Conservation (phyloP, 2,888 invertebrate genomes). For the Chaetogeoica ovagalla region DNA sequence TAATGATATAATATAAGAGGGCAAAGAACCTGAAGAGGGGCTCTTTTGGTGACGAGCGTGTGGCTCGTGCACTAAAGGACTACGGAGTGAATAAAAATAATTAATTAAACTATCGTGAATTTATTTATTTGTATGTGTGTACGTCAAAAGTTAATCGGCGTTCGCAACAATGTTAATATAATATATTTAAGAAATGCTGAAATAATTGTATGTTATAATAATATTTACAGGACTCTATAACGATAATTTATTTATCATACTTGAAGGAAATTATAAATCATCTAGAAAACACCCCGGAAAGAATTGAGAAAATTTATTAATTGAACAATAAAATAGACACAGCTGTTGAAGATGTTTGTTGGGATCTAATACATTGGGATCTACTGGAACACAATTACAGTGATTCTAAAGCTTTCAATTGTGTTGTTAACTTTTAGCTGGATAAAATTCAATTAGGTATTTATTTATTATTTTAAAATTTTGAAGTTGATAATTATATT, state of each 20-base stretch:
- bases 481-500: background rate
- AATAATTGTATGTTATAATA: no score
- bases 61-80: no score
- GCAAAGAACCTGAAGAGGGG: no score
- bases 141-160: no score
- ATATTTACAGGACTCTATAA: background rate
- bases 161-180: no score
- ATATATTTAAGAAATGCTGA: no score
- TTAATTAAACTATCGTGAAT: no score
- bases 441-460: slow-evolving; percentile 2
- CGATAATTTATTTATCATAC: background rate
- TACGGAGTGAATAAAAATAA: no score
- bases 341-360: background rate
- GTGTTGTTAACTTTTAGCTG: slow-evolving; percentile 5
- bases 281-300: background rate
- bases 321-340: background rate
- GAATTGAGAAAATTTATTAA: background rate
- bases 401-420: background rate
- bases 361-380: slow-evolving; percentile 4
- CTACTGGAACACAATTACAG: background rate
- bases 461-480: background rate
- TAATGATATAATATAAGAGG: no score
- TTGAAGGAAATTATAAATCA: slow-evolving; percentile 1
- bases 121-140: no score
- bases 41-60: no score